Conservation (phyloP, 2,888 invertebrate species). For the Tenthredo distinguenda region DNA sequence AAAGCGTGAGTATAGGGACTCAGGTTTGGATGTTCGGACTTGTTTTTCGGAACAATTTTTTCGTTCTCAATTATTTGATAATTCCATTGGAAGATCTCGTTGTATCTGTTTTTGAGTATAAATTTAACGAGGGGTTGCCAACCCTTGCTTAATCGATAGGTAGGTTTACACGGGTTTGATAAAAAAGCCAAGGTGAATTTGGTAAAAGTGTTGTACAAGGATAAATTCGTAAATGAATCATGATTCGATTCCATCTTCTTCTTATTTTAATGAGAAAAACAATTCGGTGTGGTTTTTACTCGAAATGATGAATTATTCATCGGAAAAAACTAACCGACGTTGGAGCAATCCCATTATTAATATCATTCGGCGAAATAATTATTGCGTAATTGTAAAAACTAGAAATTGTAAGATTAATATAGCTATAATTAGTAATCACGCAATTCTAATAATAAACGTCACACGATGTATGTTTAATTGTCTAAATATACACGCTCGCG, state of each 20-base stretch:
- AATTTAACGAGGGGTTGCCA: conserved; percentile 43
- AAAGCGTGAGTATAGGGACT: background rate
- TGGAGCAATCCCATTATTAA: background rate
- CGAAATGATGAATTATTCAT: background rate
- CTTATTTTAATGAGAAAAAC: background rate
- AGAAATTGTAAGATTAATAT: background rate
- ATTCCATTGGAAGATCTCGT: background rate
- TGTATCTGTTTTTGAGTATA: background rate
- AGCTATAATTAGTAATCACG: background rate
- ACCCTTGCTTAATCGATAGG: conserved; percentile 51
- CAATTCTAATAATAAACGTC: background rate
- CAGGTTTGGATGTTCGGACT: background rate
- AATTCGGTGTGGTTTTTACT: background rate
- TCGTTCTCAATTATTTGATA: background rate
- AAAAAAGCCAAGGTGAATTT: background rate
- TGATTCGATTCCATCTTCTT: background rate
- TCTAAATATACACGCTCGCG: background rate
- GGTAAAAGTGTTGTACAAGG: background rate
- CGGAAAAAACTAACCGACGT: background rate
- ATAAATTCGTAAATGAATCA: background rate
- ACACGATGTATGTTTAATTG: background rate
- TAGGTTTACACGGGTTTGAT: background rate
- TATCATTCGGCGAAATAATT: background rate
- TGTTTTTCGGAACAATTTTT: background rate
- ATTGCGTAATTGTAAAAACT: background rate